Evolutionary conservation across 2,888 invertebrate species (phyloP).

Genomic region (Pterobdella sp.): DNA sequence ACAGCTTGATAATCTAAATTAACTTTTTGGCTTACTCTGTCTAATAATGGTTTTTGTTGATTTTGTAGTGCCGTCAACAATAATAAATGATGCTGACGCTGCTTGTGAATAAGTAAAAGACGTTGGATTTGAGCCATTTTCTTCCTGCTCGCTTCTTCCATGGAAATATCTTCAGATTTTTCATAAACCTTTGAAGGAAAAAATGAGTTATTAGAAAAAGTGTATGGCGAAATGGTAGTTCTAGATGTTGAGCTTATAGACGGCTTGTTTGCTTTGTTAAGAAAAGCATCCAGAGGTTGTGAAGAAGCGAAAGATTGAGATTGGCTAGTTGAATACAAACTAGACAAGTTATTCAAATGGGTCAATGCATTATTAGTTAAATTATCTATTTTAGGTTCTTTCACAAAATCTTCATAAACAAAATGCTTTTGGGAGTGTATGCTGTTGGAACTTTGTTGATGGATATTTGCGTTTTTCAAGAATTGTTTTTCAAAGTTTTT

Average conservation of each 20-base stretch:
- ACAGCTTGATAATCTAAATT: too few species aligned
- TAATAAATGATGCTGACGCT: not conserved
- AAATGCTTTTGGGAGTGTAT: not conserved
- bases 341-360: not conserved
- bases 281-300: too few species aligned
- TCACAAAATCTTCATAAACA: not conserved
- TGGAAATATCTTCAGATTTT: not conserved
- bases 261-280: too few species aligned
- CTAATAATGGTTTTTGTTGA: not conserved
- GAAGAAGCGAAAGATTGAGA: too few species aligned
- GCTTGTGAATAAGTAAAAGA: slow-evolving; percentile 7
- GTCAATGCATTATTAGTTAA: not conserved
- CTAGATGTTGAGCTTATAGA: too few species aligned
- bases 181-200: not conserved
- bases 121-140: slow-evolving; percentile 5
- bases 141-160: not conserved
- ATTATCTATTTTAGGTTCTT: not conserved
- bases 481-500: not conserved
- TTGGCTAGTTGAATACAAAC: not conserved
- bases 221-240: not conserved
- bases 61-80: not conserved
- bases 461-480: not conserved
- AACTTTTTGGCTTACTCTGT: too few species aligned
- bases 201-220: not conserved
- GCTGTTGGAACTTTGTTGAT: not conserved